Evolutionary conservation across 2,113 vertebrate genomes (phyloP), one percentile per base, ranked within the genome.

Genomic region (Phylloscopus trochilus): DNA sequence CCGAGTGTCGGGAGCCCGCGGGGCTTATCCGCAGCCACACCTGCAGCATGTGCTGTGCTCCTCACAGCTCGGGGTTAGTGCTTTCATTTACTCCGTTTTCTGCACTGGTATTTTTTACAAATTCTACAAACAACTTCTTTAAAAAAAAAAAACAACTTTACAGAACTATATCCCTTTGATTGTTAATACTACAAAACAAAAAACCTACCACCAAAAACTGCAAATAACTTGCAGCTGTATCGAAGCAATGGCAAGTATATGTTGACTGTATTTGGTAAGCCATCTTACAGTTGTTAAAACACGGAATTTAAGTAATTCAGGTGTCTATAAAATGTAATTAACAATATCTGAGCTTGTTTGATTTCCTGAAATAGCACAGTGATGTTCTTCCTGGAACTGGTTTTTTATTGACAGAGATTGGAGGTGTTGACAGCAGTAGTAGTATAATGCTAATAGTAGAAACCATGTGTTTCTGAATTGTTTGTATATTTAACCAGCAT

Each of bases 1-100:
- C 35, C 53, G 26, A 5, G 24, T 6, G 44, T 6, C 2, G 31
- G 63, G 12, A 33, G 0, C 58, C 27, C 31, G 51, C 51, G 12
- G 76, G 10, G 22, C 4, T 59, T 33, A 7, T 17, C 68, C 28
- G 31, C 43, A 22, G 24, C 6, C 73, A 5, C 63, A 3, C 5
- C 56, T 5, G 19, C 8, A 0, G 0, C 69, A 0, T 4, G 30
- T 3, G 24, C 41, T 41, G 20, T 6, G 58, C 43, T 41, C 19
- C 7, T 23, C 15, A 1, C 23, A 1, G 1, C 0, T 5, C 0
- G 72, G 13, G 5, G 3, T 46, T 8, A 1, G 2, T 37, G 9
- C 58, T 62, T 23, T 4, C 67, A 1, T n/a, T 62, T 44, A 28
- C 51, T 41, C 11, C 5, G 0, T 46, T 52, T 69, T 37, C 43